Evolutionary conservation across 2,113 vertebrate species (phyloP), one percentile per base, ranked within the genome.

Genomic region (Plecturocebus donacophilus): DNA sequence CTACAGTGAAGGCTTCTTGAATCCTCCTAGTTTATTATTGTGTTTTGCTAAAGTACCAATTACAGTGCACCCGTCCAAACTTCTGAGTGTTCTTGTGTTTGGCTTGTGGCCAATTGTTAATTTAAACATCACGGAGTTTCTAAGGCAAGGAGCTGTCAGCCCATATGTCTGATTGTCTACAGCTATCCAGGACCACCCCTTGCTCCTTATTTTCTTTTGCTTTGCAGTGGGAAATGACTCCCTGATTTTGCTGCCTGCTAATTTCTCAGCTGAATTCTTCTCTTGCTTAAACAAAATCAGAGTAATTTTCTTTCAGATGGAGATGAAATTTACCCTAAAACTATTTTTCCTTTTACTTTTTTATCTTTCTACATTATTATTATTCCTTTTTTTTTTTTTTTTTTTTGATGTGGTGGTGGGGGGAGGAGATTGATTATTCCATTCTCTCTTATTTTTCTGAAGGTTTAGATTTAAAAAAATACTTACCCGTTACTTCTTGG

Each of bases 81-180:
- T 94, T 97, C 92, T 81, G 66, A 91, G 75, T 83, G 64, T 90
- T 95, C 79, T n/a, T 86, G 23, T 91, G 21, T 90, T 96, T 96
- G 96, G 91, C 88, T 91, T 83, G 77, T 91, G 47, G 96, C 95
- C 97, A 96, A 0, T 45, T 73, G 90, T 97, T 96, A 96, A 96
- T 97, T 97, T 97, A 96, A 97, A 95, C 81, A 87, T 92, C 87
- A 66, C 23, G 40, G 54, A 95, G 42, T 97, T 96, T 49, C 86
- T 91, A 58, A 66, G 66, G 93, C 49, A 87, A 85, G 76, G 88
- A 79, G 32, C 79, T 94, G 92, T 97, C 96, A 88, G 11, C 75
- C 83, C 52, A 73, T 83, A 66, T 91, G 80, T 95, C 89, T 80
- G 38, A 38, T 77, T 75, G 85, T 94, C 89, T 96, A 32, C 70